Conservation (phyloP, 1,140 invertebrate species). For the Pristionchus pacificus region DNA sequence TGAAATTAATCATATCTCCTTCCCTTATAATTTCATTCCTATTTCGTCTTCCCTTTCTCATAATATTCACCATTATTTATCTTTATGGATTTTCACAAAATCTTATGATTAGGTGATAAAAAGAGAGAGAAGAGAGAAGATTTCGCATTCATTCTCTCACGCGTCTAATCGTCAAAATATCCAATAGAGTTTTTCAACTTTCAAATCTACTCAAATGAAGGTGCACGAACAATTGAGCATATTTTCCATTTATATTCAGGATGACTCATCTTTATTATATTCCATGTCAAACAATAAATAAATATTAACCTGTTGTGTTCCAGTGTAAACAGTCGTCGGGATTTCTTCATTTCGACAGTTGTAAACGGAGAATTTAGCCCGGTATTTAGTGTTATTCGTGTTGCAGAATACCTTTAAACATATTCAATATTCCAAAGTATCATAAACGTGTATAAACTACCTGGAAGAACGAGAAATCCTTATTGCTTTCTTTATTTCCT, state of each 20-base stretch:
- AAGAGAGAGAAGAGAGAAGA: neutral
- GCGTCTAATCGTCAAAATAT: neutral
- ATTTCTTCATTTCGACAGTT: constrained; percentile 50
- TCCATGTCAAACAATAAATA: too few species aligned
- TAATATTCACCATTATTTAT: too few species aligned
- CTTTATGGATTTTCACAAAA: too few species aligned
- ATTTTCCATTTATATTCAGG: too few species aligned
- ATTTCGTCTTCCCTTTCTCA: too few species aligned
- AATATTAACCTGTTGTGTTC: constrained; percentile 45
- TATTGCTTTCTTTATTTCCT: constrained; percentile 57
- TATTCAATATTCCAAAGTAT: constrained; percentile 6
- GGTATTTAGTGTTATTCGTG: constrained; percentile 3
- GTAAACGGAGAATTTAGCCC: constrained; percentile 43
- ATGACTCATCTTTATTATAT: too few species aligned
- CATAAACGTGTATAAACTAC: constrained; percentile 24
- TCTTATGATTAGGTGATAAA: neutral
- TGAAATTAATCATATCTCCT: too few species aligned
- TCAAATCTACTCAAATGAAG: too few species aligned
- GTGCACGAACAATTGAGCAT: too few species aligned
- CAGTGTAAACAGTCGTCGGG: constrained; percentile 53
- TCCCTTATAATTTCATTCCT: too few species aligned
- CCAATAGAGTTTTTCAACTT: too few species aligned
- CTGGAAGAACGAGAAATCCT: constrained; percentile 57
- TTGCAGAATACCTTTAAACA: constrained; percentile 41
- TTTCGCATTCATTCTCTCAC: neutral